These are phyloP conservation scores for Gambusia holbrooki DNA, from an alignment of 2,113 vertebrate species.

Conservation along the genomic window DNA sequence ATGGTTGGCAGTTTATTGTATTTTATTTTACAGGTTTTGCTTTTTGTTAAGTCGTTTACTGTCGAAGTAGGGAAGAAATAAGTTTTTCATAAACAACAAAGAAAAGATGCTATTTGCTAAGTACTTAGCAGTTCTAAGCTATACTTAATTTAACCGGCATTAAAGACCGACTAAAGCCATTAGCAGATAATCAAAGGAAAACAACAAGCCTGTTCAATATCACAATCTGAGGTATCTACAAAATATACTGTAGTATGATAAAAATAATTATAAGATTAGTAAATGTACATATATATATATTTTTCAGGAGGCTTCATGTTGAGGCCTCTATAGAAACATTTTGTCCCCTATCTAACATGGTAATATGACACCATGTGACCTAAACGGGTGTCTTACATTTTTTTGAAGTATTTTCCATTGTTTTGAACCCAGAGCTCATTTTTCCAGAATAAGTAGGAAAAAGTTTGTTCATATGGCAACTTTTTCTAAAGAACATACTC, in stretches of 20 bases:
- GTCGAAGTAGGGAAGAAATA: neutral
- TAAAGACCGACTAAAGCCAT: neutral
- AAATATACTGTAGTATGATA: neutral
- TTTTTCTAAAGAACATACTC: neutral
- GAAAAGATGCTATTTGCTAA: constrained; percentile 47
- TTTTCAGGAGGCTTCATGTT: neutral
- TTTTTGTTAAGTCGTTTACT: neutral
- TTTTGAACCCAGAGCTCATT: neutral
- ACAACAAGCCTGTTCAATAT: neutral
- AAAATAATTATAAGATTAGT: neutral
- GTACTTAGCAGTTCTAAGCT: constrained; percentile 11
- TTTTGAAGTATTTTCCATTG: neutral
- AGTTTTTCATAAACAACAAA: constrained; percentile 60
- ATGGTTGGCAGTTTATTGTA: no score
- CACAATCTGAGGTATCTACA: neutral
- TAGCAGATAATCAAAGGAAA: neutral
- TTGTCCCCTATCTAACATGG: constrained; percentile 17
- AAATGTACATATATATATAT: neutral
- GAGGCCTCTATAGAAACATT: constrained; percentile 24
- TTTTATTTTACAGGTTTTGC: neutral
- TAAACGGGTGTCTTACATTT: neutral
- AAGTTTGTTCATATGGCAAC: neutral
- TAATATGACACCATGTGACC: constrained; percentile 20
- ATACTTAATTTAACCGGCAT: neutral
- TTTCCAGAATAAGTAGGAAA: neutral